A percentile compares a stretch with the other conserved stretches of the same genome.
These are phyloP conservation scores for Sminthurides aquaticus DNA, from an alignment of 2,888 invertebrate species.

Conservation along the genomic window DNA sequence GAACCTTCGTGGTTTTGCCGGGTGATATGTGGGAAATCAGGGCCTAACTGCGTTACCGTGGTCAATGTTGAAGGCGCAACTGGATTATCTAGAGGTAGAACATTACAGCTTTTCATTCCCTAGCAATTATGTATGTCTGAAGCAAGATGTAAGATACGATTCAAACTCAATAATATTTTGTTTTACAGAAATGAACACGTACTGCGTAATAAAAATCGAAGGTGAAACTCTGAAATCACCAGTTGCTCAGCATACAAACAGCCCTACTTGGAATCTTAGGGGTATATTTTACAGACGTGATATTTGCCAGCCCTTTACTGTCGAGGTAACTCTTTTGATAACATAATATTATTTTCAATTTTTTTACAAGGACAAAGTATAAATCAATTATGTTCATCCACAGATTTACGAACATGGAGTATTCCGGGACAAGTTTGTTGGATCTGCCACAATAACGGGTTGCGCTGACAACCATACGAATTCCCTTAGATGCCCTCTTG, in stretches of 20 bases:
- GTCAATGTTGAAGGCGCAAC: conserved; percentile 39
- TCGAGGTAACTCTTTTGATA: conserved; percentile 26
- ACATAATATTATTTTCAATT: background rate
- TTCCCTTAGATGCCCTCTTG: conserved; percentile 31
- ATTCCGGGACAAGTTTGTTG: conserved; percentile 33
- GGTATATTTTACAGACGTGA: conserved; percentile 37
- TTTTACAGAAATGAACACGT: conserved; percentile 31
- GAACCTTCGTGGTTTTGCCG: too few species aligned
- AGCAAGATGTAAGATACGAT: background rate
- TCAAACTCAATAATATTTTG: background rate
- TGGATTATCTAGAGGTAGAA: conserved; percentile 29
- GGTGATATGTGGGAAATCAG: too few species aligned
- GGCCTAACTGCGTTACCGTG: conserved; percentile 37
- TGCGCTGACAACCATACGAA: conserved; percentile 33
- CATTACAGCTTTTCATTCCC: background rate
- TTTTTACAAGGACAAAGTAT: too few species aligned
- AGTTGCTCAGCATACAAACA: conserved; percentile 23
- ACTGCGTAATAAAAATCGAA: conserved; percentile 36
- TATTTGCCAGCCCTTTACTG: conserved; percentile 36
- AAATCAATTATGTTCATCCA: too few species aligned
- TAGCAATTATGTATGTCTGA: background rate
- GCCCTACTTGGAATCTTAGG: conserved; percentile 33
- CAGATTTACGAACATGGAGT: conserved; percentile 34
- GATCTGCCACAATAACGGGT: conserved; percentile 35
- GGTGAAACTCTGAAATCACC: conserved; percentile 26